Conservation (phyloP, 2,888 invertebrate genomes). For the Aelia acuminata region DNA sequence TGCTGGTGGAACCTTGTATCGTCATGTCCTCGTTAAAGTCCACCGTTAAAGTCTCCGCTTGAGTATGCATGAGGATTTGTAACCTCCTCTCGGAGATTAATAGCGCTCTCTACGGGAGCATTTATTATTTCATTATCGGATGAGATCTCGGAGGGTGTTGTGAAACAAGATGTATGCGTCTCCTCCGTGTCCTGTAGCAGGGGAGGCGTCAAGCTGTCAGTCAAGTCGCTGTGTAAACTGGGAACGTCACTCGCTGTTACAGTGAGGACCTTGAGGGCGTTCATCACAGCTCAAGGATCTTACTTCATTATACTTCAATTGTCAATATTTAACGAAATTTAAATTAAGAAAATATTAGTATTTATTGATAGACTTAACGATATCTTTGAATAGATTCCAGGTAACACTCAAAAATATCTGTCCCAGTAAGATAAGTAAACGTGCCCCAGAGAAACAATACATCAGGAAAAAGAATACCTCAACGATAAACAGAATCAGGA, state of each 20-base stretch:
- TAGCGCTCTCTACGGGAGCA: slow-evolving; percentile 27
- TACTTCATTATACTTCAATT: background rate
- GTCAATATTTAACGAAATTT: too few species aligned
- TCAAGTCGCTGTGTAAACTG: background rate
- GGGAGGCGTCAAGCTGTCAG: background rate
- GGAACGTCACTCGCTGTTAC: background rate
- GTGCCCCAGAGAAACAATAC: too few species aligned
- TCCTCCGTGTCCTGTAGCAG: background rate
- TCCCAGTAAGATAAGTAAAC: too few species aligned
- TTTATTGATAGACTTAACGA: too few species aligned
- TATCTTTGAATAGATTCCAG: too few species aligned
- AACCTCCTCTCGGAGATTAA: slow-evolving; percentile 26
- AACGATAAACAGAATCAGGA: too few species aligned
- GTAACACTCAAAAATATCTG: too few species aligned
- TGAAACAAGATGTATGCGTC: slow-evolving; percentile 35
- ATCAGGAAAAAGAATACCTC: too few species aligned
- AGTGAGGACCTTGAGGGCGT: background rate
- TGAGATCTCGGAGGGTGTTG: slow-evolving; percentile 22
- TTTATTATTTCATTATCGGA: slow-evolving; percentile 47
- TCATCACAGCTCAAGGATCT: background rate
- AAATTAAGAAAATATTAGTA: too few species aligned
- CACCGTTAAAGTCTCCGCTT: slow-evolving; percentile 46
- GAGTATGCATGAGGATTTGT: slow-evolving; percentile 44
- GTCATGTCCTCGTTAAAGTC: slow-evolving; percentile 40
- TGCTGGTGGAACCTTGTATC: slow-evolving; percentile 36